Percentiles rank a stretch among this genome's conserved stretches.
These are phyloP conservation scores for Eledona agricola DNA, from an alignment of 2,888 invertebrate genomes.

Conservation along the genomic window DNA sequence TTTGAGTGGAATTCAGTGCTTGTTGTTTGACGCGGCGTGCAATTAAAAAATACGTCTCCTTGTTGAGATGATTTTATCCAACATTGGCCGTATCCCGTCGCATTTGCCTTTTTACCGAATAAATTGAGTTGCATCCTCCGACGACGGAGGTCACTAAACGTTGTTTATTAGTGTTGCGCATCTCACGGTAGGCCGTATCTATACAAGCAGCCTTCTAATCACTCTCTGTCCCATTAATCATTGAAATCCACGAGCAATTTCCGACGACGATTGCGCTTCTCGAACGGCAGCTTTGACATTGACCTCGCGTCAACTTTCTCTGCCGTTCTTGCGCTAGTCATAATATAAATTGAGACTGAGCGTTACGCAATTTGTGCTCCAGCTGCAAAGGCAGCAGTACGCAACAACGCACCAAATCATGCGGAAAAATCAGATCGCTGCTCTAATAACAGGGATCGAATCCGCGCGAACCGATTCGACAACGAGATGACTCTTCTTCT, in stretches of 20 bases:
- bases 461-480: not conserved
- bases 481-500: slow-evolving; percentile 14
- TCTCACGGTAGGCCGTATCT: slow-evolving; percentile 15
- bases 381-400: slow-evolving; percentile 27
- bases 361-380: slow-evolving; percentile 35
- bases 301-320: slow-evolving; percentile 45
- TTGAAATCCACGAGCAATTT: slow-evolving; percentile 13
- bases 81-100: slow-evolving; percentile 9
- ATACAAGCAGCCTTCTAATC: slow-evolving; percentile 22
- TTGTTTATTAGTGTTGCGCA: slow-evolving; percentile 15
- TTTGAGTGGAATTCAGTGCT: too few relatives aligned
- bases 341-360: slow-evolving; percentile 31
- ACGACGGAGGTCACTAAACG: slow-evolving; percentile 21
- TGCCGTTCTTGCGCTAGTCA: slow-evolving; percentile 36
- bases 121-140: slow-evolving; percentile 24
- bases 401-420: slow-evolving; percentile 26
- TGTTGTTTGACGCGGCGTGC: too few relatives aligned
- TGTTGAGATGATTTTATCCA: too few relatives aligned
- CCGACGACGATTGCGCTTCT: slow-evolving; percentile 19
- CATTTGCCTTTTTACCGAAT: slow-evolving; percentile 21
- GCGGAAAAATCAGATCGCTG: slow-evolving; percentile 28
- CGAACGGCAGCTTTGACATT: slow-evolving; percentile 43
- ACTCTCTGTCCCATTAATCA: slow-evolving; percentile 30
- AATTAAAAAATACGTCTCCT: too few relatives aligned
- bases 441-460: slow-evolving; percentile 9